Evolutionary conservation across 1,140 invertebrate genomes (phyloP), one percentile per base, ranked within the genome.

Genomic region (Diorhabda elongata): DNA sequence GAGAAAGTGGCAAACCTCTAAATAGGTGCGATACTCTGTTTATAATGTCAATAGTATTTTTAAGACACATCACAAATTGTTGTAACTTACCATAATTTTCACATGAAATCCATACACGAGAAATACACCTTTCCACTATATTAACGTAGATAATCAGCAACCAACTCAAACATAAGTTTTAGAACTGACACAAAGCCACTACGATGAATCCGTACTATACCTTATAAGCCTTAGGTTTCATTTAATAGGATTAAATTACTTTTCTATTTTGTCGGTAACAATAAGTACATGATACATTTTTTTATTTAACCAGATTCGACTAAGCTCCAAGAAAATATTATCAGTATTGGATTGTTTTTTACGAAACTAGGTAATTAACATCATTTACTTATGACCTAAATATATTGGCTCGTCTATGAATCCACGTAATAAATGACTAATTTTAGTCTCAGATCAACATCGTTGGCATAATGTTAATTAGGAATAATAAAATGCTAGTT

Each of bases 171-270:
- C 42, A 42, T 5, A 44, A n/a, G 6, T 5, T 5, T 5, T n/a
- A 42, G 4, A 67, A 67, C 58, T 61, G 66, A 67, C 47, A 45
- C 60, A 52, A n/a, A 5, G 8, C n/a, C n/a, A 26, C 41, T 3
- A 67, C 58, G 44, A 67, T 56, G 66, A 61, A 67, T 52, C 66
- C 58, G 60, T 61, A 67, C 45, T 11, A 44, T 7, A n/a, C 44
- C 41, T 44, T 58, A 61, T 9, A 26, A 61, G 45, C 9, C 58
- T 61, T 7, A 61, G 66, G 66, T 61, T 67, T 67, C 66, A 6
- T 67, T 43, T 67, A 67, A 67, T 67, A 43, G 58, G 66, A 67
- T 67, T 67, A 67, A 67, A 60, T 67, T 66, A 62, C 26, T 56
- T 52, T n/a, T 56, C n/a, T 26, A 47, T 57, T 41, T 44, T 64